Base-by-base conservation (phyloP, 2,888 invertebrate genomes). In the Drosophila subquinaria region DNA sequence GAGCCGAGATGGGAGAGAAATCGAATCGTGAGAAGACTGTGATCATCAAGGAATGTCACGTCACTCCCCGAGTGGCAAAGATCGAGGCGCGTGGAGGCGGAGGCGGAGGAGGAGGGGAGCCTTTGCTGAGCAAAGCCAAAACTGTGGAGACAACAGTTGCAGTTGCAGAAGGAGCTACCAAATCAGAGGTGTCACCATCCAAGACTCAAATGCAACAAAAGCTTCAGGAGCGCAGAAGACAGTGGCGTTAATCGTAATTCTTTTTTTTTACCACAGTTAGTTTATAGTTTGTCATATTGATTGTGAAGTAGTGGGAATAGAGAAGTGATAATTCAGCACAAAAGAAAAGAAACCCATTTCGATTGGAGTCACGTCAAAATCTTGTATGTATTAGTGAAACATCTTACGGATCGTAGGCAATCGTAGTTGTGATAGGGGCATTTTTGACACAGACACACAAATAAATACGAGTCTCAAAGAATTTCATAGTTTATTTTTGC, bases 231-330 rank as follows among this genome's bases (percentile, higher is more conserved):
- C 62, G 60, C 0, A 53, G 33, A 4, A 56, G 33, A 9, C 67
- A 52, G 60, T 77, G 77, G 77, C 77, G 77, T 17, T 77, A 62
- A 59, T 35, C 42, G 17, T 30, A 33, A 17, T 61, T 56, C 11
- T 35, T 61, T 56, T 61, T 51, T 45, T 48, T 38, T 35, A 23
- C 33, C 17, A 17, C 8, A 48, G 20, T 38, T 10, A 48, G 48
- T 30, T 48, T 33, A 13, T 33, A 50, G 50, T 50, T 50, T 20
- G 50, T 17, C 20, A 55, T 33, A 55, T 27, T 53, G 15, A 10
- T 38, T 53, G 40, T 15, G 23, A 40, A 40, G 8, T 5, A 50
- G 6, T 50, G 35, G 17, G 13, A 59, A 15, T 15, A 43, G 51
- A 43, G 51, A 8, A 38, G 20, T 38, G 9, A 4, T 17, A n/a